Evolutionary conservation across 2,113 vertebrate species (phyloP).

Genomic region (Plotosus lineatus): DNA sequence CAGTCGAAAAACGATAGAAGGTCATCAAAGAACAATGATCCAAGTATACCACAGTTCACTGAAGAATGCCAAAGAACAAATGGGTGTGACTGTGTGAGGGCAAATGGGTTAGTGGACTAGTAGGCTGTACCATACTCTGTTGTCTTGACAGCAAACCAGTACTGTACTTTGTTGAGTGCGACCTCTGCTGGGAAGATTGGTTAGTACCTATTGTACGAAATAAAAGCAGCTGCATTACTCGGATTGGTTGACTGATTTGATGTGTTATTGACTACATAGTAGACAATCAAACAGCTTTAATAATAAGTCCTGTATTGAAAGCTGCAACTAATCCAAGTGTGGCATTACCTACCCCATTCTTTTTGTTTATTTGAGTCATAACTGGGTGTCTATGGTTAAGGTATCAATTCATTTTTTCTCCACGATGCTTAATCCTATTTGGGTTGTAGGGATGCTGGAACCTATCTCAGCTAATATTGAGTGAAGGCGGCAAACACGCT

Average conservation of each 20-base stretch:
- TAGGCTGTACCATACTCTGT: not conserved
- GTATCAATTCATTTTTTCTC: too few relatives aligned
- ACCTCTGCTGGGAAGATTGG: not conserved
- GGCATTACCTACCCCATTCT: too few relatives aligned
- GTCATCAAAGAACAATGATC: not conserved
- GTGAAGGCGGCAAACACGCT: too few relatives aligned
- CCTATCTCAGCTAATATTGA: too few relatives aligned
- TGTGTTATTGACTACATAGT: not conserved
- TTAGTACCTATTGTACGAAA: not conserved
- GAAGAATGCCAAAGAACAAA: not conserved
- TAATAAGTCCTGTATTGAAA: not conserved
- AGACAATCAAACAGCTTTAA: not conserved
- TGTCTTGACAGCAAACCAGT: not conserved
- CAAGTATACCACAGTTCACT: not conserved
- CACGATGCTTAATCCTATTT: too few relatives aligned
- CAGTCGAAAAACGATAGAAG: not conserved
- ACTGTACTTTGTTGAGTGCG: not conserved
- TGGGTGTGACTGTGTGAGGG: not conserved
- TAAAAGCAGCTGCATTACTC: not conserved
- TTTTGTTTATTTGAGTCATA: too few relatives aligned
- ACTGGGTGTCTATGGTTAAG: too few relatives aligned
- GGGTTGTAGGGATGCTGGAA: too few relatives aligned
- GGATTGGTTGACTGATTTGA: not conserved
- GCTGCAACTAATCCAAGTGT: too few relatives aligned
- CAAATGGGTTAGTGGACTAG: not conserved